Percentiles rank a stretch among this genome's conserved stretches.
phyloP scores from a whole-genome alignment of 2,888 invertebrate species.

The Fissipunctia ypsillon region DNA sequence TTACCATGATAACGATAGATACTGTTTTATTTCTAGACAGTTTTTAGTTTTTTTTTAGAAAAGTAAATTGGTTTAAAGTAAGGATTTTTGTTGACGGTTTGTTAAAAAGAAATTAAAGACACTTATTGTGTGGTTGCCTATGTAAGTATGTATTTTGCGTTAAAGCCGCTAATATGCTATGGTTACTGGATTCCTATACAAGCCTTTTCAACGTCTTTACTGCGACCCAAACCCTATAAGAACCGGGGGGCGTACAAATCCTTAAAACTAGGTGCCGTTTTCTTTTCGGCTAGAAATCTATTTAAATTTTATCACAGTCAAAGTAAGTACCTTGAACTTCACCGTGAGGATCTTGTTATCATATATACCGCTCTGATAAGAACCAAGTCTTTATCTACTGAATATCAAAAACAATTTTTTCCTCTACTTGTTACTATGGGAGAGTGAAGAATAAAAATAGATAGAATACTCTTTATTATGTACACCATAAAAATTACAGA shows the following conservation, averaged over 20 bases:
- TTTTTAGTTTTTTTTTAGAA: not conserved
- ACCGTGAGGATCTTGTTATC: constrained; percentile 13
- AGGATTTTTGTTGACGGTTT: not conserved
- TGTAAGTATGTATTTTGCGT: too few relatives aligned
- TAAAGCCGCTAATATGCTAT: not conserved
- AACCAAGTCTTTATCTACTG: constrained; percentile 25
- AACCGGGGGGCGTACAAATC: not conserved
- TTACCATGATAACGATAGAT: constrained; percentile 27
- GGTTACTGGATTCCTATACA: not conserved
- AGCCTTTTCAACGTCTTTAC: not conserved
- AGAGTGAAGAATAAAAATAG: too few relatives aligned
- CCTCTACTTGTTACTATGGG: constrained; percentile 5
- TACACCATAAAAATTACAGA: too few relatives aligned
- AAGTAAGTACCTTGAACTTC: constrained; percentile 32
- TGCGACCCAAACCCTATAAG: not conserved
- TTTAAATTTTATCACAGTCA: constrained; percentile 8
- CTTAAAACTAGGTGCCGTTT: not conserved
- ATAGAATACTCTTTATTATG: too few relatives aligned
- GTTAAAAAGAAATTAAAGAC: not conserved
- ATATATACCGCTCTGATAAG: constrained; percentile 23
- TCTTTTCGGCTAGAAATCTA: not conserved
- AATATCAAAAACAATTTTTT: constrained; percentile 14
- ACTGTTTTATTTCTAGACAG: constrained; percentile 13
- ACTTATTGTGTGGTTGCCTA: not conserved
- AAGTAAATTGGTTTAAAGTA: not conserved